phyloP scores from a whole-genome alignment of 2,113 vertebrate genomes.

The Catharus minimus region DNA sequence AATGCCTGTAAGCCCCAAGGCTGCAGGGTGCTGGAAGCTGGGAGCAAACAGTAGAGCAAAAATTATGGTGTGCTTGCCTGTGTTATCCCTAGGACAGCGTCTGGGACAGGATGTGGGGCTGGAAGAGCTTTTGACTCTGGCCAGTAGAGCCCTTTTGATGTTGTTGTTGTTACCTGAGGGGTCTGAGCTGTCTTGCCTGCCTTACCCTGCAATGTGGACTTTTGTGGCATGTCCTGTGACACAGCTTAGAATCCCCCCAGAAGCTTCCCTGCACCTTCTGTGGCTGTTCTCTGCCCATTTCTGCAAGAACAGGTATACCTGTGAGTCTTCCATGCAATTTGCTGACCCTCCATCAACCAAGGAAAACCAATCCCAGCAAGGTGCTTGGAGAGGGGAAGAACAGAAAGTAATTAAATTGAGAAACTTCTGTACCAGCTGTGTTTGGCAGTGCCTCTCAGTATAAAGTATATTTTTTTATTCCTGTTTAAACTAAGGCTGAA shows the following conservation, averaged over 20 bases:
- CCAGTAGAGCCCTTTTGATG: background rate
- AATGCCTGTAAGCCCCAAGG: background rate
- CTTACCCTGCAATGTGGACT: background rate
- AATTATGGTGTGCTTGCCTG: fast-evolving
- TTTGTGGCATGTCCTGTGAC: background rate
- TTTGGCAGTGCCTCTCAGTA: background rate
- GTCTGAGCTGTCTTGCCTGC: background rate
- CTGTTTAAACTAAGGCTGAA: background rate
- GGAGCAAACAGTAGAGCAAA: background rate
- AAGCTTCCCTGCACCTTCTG: background rate
- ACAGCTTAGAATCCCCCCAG: fast-evolving
- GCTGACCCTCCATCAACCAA: background rate
- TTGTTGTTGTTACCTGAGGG: background rate
- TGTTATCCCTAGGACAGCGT: background rate
- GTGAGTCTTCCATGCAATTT: background rate
- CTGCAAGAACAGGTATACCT: background rate
- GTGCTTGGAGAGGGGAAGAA: background rate
- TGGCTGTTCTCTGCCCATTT: background rate
- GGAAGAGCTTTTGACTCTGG: background rate
- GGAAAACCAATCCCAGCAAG: background rate
- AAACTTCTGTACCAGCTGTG: background rate
- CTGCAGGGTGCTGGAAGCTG: background rate
- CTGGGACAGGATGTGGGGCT: background rate
- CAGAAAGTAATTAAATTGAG: background rate
- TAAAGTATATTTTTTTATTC: background rate